phyloP scores from a whole-genome alignment of 2,888 invertebrate species.

The Leptopilina drosophilae region DNA sequence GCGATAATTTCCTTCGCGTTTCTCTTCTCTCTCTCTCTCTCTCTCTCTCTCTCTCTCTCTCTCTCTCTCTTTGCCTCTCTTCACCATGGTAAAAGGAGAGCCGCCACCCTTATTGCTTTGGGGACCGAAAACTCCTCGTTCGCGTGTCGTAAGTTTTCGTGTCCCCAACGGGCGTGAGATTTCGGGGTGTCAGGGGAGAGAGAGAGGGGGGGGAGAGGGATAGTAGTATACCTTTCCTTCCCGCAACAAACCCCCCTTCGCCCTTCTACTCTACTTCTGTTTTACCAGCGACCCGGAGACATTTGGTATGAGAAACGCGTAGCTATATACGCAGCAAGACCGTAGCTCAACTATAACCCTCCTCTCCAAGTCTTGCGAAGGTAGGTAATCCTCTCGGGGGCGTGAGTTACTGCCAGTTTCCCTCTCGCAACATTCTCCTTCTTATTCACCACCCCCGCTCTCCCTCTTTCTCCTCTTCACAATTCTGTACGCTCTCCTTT shows the following conservation, averaged over 20 bases:
- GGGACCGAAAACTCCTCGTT: constrained; percentile 62
- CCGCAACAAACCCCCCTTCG: constrained; percentile 63
- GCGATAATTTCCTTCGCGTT: constrained; percentile 63
- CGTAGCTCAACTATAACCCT: constrained; percentile 75
- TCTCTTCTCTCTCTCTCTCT: constrained; percentile 30
- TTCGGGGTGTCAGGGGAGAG: constrained; percentile 47
- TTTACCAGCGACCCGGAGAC: constrained; percentile 70
- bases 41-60: constrained; percentile 43
- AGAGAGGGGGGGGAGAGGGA: constrained; percentile 40
- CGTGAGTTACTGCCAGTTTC: constrained; percentile 74
- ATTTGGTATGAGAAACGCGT: constrained; percentile 77
- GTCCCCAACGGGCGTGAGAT: constrained; percentile 55
- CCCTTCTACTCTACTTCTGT: constrained; percentile 52
- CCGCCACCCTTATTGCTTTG: constrained; percentile 56
- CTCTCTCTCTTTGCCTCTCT: constrained; percentile 18
- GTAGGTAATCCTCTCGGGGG: constrained; percentile 77
- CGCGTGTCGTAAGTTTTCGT: constrained; percentile 68
- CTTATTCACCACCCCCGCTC: constrained; percentile 52
- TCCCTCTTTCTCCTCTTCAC: constrained; percentile 45
- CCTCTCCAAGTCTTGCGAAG: constrained; percentile 69
- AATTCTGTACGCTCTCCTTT: constrained; percentile 55
- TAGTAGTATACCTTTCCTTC: constrained; percentile 57
- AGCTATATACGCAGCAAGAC: constrained; percentile 75
- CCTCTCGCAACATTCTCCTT: constrained; percentile 61
- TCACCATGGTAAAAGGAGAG: constrained; percentile 32